Base-by-base conservation (phyloP, 2,888 invertebrate genomes). In the Ophion ventricosus region DNA sequence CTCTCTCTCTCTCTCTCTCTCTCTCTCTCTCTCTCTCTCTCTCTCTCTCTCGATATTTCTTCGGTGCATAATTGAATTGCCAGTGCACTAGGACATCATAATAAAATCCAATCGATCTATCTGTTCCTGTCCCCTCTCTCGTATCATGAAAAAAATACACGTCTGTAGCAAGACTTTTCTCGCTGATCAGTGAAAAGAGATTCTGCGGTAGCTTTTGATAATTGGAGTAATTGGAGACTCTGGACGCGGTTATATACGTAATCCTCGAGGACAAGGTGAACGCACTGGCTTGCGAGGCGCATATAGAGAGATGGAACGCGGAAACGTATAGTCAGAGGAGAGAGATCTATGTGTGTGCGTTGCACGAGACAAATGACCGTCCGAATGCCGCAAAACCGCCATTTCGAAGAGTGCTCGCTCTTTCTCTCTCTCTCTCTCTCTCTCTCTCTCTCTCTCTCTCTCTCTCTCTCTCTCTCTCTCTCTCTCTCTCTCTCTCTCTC, bases 361-460 rank as follows among this genome's bases (percentile, higher is more conserved):
- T 91, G 89, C 89, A 87, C 85, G 90, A 92, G 92, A 92, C 92
- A 92, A 92, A 92, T 92, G 90, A 92, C 90, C 89, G 91, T 90
- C 90, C 90, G 87, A 90, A 87, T 88, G 88, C 87, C 88, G 88
- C 91, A 88, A 90, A 90, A 90, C 88, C 88, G 82, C 88, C 88
- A 83, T 87, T 86, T 85, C 76, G 84, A 88, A 84, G 78, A 85
- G 78, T 73, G 66, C 29, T 74, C 74, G 73, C 76, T 74, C 54
- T 63, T 63, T 79, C 79, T 74, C 74, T 74, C 29, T 80, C 82
- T 59, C 43, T 59, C 49, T 78, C 26, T 69, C 23, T 75, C 77
- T 49, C 64, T 75, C 64, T 26, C 26, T 82, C 72, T 81, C 59
- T 49, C 76, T 64, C 64, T 70, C 35, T 54, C 72, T 70, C 66